phyloP scores from a whole-genome alignment of 1,140 invertebrate species.

The Hylyphantes graminicola region DNA sequence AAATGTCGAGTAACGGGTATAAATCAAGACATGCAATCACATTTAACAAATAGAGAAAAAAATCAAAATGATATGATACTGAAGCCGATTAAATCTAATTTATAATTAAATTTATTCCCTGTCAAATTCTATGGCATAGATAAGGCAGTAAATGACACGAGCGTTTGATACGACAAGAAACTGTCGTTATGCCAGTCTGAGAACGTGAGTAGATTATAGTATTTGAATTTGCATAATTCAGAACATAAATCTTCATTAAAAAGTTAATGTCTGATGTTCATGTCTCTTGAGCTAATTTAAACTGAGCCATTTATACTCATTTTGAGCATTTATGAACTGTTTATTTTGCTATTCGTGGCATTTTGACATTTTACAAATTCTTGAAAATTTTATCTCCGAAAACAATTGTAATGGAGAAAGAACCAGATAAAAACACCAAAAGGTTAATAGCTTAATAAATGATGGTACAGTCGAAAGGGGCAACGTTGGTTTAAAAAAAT shows the following conservation, averaged over 20 bases:
- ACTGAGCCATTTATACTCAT: conserved; percentile 11
- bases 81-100: conserved; percentile 29
- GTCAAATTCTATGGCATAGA: conserved; percentile 12
- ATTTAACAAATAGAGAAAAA: too few species aligned
- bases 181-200: neutral
- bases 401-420: neutral
- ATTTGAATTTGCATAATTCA: conserved; percentile 19
- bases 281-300: conserved; percentile 47
- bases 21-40: too few species aligned
- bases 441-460: too few species aligned
- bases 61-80: neutral
- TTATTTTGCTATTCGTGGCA: neutral
- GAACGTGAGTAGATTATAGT: conserved; percentile 31
- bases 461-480: too few species aligned
- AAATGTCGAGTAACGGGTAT: too few species aligned
- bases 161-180: conserved; percentile 10
- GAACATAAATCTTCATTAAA: conserved; percentile 55
- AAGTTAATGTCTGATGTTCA: conserved; percentile 35
- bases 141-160: conserved; percentile 25
- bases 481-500: too few species aligned
- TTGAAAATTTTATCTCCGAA: neutral
- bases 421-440: too few species aligned
- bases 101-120: conserved; percentile 43
- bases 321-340: conserved; percentile 17
- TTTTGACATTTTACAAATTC: neutral